phyloP scores from a whole-genome alignment of 37 sponge, comb jelly and placozoan genomes.

The Dysidea cf. avara region DNA sequence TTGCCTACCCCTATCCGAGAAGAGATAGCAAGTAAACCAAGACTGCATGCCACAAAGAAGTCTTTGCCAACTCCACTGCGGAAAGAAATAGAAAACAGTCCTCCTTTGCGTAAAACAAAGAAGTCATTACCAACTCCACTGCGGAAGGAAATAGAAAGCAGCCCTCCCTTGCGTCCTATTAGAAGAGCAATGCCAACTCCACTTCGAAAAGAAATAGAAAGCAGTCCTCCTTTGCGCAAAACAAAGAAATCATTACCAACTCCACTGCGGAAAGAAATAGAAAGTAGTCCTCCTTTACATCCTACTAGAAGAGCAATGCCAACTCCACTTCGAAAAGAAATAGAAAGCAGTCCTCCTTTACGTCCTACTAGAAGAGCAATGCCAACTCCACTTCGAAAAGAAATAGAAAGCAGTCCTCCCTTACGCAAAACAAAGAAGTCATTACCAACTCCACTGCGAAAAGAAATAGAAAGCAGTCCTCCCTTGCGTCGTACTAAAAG shows the following conservation, averaged over 20 bases:
- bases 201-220: slow-evolving; percentile 46
- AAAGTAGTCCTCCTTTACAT: slow-evolving; percentile 20
- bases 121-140: slow-evolving; percentile 54
- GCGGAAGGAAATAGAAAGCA: slow-evolving; percentile 38
- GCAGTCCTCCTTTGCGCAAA: slow-evolving; percentile 20
- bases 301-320: slow-evolving; percentile 59
- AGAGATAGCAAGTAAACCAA: slow-evolving; percentile 22
- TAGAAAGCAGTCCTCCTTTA: slow-evolving; percentile 11
- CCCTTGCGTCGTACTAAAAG: slow-evolving; percentile 45
- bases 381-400: slow-evolving; percentile 65
- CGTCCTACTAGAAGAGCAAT: slow-evolving; percentile 31
- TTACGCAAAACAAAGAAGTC: slow-evolving; percentile 40
- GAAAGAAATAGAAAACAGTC: slow-evolving; percentile 41
- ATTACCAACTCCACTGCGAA: slow-evolving; percentile 54
- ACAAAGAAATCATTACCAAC: slow-evolving; percentile 52
- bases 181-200: slow-evolving; percentile 45
- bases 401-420: slow-evolving; percentile 31
- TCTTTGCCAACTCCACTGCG: slow-evolving; percentile 61
- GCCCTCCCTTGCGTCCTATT: slow-evolving; percentile 40
- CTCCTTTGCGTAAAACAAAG: slow-evolving; percentile 40
- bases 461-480: slow-evolving; percentile 41
- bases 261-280: slow-evolving; percentile 58
- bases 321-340: slow-evolving; percentile 55
- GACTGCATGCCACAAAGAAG: slow-evolving; percentile 39
- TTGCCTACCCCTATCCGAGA: slow-evolving; percentile 63